Conservation (phyloP, 1,140 invertebrate species). For the Drosophila nasuta region DNA sequence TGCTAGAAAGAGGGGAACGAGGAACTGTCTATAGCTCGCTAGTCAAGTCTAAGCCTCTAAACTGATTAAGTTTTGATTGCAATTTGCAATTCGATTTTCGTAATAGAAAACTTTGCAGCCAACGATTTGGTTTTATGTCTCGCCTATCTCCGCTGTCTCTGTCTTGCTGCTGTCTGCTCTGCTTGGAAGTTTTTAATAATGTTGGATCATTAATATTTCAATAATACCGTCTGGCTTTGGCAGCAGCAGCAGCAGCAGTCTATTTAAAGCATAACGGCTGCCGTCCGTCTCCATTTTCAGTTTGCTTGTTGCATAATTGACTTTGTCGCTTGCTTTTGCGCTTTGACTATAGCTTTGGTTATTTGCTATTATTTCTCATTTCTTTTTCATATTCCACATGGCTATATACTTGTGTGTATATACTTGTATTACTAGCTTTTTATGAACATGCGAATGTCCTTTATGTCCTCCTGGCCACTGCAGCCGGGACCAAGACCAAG, state of each 20-base stretch:
- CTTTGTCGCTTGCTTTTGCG: slow-evolving; percentile 66
- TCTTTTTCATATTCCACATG: slow-evolving; percentile 3
- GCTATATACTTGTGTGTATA: slow-evolving; percentile 1
- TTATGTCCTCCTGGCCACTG: slow-evolving; percentile 39
- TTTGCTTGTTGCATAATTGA: slow-evolving; percentile 76
- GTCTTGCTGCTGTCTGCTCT: neutral
- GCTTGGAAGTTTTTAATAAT: slow-evolving; percentile 58
- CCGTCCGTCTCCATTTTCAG: slow-evolving; percentile 36
- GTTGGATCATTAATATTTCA: slow-evolving; percentile 80
- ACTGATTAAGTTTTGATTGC: slow-evolving; percentile 83
- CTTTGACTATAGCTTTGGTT: slow-evolving; percentile 29
- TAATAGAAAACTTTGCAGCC: slow-evolving; percentile 62
- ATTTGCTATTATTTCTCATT: slow-evolving; percentile 71
- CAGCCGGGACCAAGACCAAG: slow-evolving; percentile 9
- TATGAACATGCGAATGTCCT: slow-evolving; percentile 62
- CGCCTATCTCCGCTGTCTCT: neutral
- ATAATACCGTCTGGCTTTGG: slow-evolving; percentile 68
- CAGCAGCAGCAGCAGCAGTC: slow-evolving; percentile 32
- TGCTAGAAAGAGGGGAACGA: neutral
- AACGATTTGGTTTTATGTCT: slow-evolving; percentile 5
- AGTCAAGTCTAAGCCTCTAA: slow-evolving; percentile 66
- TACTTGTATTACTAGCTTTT: slow-evolving; percentile 57
- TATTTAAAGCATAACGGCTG: slow-evolving; percentile 56
- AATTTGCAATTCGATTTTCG: slow-evolving; percentile 76
- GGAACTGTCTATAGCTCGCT: slow-evolving; percentile 10